Base-by-base conservation (phyloP, 2,797 vertebrate genomes). In the Argentina silus region DNA sequence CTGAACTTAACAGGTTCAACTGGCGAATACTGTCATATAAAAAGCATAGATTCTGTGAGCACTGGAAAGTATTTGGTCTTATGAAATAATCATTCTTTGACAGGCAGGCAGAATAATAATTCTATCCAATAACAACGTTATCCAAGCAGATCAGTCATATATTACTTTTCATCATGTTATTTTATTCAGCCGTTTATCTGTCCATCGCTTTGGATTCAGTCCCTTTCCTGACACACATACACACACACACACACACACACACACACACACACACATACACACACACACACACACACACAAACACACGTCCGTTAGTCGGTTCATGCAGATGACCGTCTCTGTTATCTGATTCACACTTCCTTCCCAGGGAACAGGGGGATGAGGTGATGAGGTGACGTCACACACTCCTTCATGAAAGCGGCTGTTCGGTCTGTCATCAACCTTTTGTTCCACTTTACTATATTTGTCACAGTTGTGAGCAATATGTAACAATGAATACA, bases 371-470 rank as follows among this genome's bases (percentile, higher is more conserved):
- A 77, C 85, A 36, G n/a, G 87, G 82, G 14, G 66, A 51, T 77
- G 85, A 23, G n/a, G 87, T 81, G 86, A 91, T 87, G 88, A 84
- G 83, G 89, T 92, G 90, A 92, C 82, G 87, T 90, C 86, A 89
- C 76, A 66, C 70, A 75, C 67, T 68, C 9, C 74, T 80, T 67
- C 27, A 70, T 64, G 74, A 36, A 36, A 36, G n/a, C n/a, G n/a
- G n/a, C n/a, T n/a, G n/a, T n/a, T n/a, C n/a, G n/a, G n/a, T n/a
- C n/a, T n/a, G n/a, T n/a, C n/a, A n/a, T 36, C 27, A 36, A 36
- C 27, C 27, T 36, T 36, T 1, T 2, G 27, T 36, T 36, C 27
- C 27, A 36, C 27, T 36, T 36, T 36, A 36, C 27, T 2, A 36
- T 36, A 36, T 36, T 36, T 36, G 4, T 36, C 27, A 36, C 27